Evolutionary conservation across 1,140 invertebrate species (phyloP).

Genomic region (Drosophila nebulosa): DNA sequence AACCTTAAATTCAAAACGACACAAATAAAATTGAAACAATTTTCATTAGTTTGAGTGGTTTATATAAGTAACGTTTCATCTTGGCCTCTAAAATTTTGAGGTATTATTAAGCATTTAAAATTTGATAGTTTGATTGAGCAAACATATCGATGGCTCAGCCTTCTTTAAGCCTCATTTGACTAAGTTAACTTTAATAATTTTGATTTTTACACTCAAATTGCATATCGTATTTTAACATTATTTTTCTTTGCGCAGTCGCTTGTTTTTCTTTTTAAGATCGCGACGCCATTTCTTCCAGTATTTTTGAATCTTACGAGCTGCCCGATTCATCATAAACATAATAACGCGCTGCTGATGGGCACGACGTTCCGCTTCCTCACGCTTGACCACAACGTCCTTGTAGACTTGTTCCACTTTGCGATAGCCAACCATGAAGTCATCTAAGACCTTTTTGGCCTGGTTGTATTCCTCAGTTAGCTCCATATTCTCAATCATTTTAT

Average conservation of each 20-base stretch:
- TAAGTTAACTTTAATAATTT: background rate
- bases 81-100: background rate
- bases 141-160: too few species aligned
- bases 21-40: background rate
- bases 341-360: conserved; percentile 4
- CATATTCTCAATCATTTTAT: conserved; percentile 43
- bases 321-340: conserved; percentile 46
- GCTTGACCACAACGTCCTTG: conserved; percentile 44
- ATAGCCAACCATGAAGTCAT: conserved; percentile 23
- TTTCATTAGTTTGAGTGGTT: background rate
- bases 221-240: background rate
- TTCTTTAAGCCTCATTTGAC: background rate
- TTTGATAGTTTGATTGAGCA: too few species aligned
- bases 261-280: conserved; percentile 22
- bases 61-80: background rate
- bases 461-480: conserved; percentile 17
- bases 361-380: conserved; percentile 33
- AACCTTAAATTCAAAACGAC: background rate
- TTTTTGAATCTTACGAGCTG: conserved; percentile 52
- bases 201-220: background rate
- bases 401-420: conserved; percentile 36
- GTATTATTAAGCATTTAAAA: too few species aligned
- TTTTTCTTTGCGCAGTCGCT: background rate
- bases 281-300: conserved; percentile 56
- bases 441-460: conserved; percentile 13